phyloP scores from a whole-genome alignment of 2,113 vertebrate genomes.

The Merops nubicus region DNA sequence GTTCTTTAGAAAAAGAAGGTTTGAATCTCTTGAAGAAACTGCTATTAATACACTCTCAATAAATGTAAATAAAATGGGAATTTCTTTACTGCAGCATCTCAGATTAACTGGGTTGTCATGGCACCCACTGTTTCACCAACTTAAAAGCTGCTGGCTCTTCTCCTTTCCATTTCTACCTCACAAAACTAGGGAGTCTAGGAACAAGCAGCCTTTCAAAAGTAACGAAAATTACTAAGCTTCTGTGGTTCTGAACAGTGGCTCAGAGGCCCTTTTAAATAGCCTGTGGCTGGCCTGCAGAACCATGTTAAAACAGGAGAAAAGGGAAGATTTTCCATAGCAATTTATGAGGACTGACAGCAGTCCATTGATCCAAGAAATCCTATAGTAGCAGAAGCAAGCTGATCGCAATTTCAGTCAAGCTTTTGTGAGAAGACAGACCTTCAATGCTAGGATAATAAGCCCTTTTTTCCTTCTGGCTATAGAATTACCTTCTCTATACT shows the following conservation, averaged over 20 bases:
- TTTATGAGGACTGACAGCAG: neutral
- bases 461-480: neutral
- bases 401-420: neutral
- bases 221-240: slow-evolving; percentile 12
- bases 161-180: neutral
- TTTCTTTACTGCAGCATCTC: neutral
- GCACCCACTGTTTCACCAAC: neutral
- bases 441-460: neutral
- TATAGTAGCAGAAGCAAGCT: neutral
- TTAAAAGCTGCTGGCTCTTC: slow-evolving; percentile 12
- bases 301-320: neutral
- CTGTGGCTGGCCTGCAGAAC: neutral
- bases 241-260: neutral
- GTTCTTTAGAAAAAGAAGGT: neutral
- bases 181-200: neutral
- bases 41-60: neutral
- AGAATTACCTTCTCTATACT: neutral
- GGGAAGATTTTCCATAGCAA: neutral
- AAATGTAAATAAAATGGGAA: neutral
- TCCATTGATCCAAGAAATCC: neutral
- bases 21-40: neutral
- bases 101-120: neutral
- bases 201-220: neutral
- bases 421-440: neutral
- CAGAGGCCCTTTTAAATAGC: neutral